Base-by-base conservation (phyloP, 2,888 invertebrate species). In the Ommatoiulus sabulosus region DNA sequence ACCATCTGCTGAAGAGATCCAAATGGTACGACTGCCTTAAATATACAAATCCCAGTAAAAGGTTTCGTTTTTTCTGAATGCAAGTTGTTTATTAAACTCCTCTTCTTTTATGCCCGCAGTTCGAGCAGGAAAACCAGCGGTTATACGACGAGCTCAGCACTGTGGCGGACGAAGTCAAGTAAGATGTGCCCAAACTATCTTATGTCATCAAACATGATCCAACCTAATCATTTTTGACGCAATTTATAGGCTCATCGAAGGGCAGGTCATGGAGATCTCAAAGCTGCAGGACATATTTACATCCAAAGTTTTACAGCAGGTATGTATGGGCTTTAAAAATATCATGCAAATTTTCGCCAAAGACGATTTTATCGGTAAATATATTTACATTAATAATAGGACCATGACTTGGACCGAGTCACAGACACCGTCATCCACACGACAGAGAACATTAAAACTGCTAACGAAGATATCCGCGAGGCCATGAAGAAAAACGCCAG, bases 401-500 rank as follows among this genome's bases (percentile, higher is more conserved):
- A 99, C 92, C 96, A 96, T 91, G 98, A 98, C 91, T 96, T 99
- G 90, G 98, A 98, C 91, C 94, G 97, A 90, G 96, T 99, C 92
- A 95, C 96, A 63, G 96, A 96, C 88, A 96, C 96, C 7, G 97
- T 98, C 0, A 95, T 98, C 35, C 96, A 97, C 0, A 95, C 98
- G 0, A 98, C 98, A 0, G 99, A 99, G 93, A 98, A 99, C 93
- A 96, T 99, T 20, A 96, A 96, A 92, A 97, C 97, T 93, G 99
- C 98, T 0, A 99, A 99, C 93, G 98, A 98, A 91, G 98, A 99
- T 93, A 97, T 99, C 88, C 94, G 98, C 90, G 97, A 98, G 93
- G 99, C 99, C 0, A 99, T 99, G 91, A 98, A 98, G 93, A 95
- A 98, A 90, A 98, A 98, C 93, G 99, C 99, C 0, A 97, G 98